Evolutionary conservation across 2,888 invertebrate species (phyloP).

Genomic region (Xestia rhomboidea): DNA sequence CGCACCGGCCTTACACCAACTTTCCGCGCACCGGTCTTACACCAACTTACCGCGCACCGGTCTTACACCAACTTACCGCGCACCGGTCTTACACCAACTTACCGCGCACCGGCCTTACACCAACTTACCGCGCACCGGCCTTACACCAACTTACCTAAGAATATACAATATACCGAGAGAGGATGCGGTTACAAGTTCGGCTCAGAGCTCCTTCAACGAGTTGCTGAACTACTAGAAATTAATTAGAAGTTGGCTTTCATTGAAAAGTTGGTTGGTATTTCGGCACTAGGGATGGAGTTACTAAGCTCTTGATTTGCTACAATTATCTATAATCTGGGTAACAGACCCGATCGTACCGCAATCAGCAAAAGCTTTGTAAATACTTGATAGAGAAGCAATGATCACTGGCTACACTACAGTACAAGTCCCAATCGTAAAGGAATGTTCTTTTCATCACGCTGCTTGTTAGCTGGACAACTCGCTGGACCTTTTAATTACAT

Average conservation of each 20-base stretch:
- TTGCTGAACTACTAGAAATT: neutral
- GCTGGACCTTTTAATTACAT: neutral
- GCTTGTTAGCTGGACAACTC: neutral
- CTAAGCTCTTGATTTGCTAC: neutral
- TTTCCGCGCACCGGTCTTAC: constrained; percentile 21
- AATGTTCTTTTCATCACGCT: neutral
- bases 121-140: constrained; percentile 1
- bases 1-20: constrained; percentile 10
- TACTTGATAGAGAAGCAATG: neutral
- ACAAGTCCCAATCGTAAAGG: neutral
- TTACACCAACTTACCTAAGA: constrained; percentile 15
- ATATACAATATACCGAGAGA: neutral
- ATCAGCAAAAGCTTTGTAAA: neutral
- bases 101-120: constrained; percentile 20
- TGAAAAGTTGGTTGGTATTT: neutral
- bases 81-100: constrained; percentile 9
- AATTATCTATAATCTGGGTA: neutral
- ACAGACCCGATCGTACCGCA: neutral
- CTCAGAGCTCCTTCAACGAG: neutral
- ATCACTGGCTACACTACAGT: neutral
- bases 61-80: constrained; percentile 23
- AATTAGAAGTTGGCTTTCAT: constrained; percentile 21
- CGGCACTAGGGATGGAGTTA: neutral
- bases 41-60: constrained; percentile 5
- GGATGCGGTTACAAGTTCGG: constrained; percentile 10